These are phyloP conservation scores for Meloidogyne hapla DNA, from an alignment of 1,140 invertebrate species.

Conservation along the genomic window DNA sequence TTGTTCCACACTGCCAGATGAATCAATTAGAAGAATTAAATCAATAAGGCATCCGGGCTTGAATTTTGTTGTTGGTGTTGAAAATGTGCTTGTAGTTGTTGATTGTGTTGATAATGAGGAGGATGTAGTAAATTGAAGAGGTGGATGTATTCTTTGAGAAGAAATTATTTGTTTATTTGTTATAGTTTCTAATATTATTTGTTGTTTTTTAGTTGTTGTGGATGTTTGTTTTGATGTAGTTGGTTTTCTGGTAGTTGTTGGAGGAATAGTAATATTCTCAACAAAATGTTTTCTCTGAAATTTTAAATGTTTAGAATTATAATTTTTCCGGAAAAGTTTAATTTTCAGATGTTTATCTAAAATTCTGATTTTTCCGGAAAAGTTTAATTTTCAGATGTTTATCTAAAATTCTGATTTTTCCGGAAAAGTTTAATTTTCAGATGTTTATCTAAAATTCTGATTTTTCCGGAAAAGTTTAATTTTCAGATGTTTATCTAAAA, in stretches of 20 bases:
- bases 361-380: too few relatives aligned
- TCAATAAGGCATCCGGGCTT: slow-evolving; percentile 44
- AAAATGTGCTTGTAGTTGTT: not conserved
- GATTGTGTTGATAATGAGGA: not conserved
- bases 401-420: too few relatives aligned
- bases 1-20: slow-evolving; percentile 51
- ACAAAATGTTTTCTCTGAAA: too few relatives aligned
- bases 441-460: too few relatives aligned
- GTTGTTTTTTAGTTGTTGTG: not conserved
- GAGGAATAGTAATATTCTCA: not conserved
- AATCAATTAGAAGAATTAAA: slow-evolving; percentile 54
- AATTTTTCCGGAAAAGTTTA: too few relatives aligned
- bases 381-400: too few relatives aligned
- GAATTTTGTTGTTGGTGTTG: slow-evolving; percentile 8
- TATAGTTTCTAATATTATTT: not conserved
- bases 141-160: not conserved
- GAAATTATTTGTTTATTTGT: not conserved
- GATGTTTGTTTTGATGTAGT: not conserved
- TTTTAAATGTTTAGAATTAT: too few relatives aligned
- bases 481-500: too few relatives aligned
- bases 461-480: too few relatives aligned
- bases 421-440: too few relatives aligned
- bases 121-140: not conserved
- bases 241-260: not conserved
- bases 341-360: too few relatives aligned